Base-by-base conservation (phyloP, 37 sponge, comb jelly and placozoan genomes). In the Crambe crambe region DNA sequence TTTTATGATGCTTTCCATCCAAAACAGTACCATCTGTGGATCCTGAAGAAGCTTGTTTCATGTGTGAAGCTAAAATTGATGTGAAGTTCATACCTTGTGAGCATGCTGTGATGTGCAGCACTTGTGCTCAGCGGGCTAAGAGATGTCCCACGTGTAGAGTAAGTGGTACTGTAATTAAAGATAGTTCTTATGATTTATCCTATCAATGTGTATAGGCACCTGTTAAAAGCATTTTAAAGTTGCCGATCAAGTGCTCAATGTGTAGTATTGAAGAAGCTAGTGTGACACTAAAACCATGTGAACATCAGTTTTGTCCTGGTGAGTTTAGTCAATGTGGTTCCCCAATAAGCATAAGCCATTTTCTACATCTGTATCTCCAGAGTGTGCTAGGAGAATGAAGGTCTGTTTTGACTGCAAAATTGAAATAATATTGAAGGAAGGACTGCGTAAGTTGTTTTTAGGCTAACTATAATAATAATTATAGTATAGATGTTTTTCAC, bases 141-240 rank as follows among this genome's bases (percentile, higher is more conserved):
- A 95, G 77, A 68, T 95, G 96, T 78, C 92, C 89, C 23, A 40
- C 23, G 58, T 95, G 96, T 74, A 82, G 81, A 65, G 93, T 88
- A 74, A n/a, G 75, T 72, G 44, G 34, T 6, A 44, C 56, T n/a
- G n/a, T n/a, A n/a, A n/a, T n/a, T n/a, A n/a, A n/a, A n/a, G n/a
- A n/a, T n/a, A n/a, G n/a, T n/a, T n/a, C n/a, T n/a, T n/a, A n/a
- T n/a, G n/a, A n/a, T n/a, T n/a, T n/a, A n/a, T n/a, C n/a, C n/a
- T n/a, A n/a, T n/a, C n/a, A n/a, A n/a, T n/a, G n/a, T n/a, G n/a
- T 60, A 6, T 62, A 90, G 91, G 43, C n/a, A 32, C 76, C 83
- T 21, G 75, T 90, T 30, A 80, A 77, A 38, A 17, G 59, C 6
- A 22, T 85, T 21, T 41, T 66, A 22, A 75, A 78, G 37, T 35